These are phyloP conservation scores for Zaprionus africanus DNA, from an alignment of 1,140 invertebrate genomes.

Conservation along the genomic window DNA sequence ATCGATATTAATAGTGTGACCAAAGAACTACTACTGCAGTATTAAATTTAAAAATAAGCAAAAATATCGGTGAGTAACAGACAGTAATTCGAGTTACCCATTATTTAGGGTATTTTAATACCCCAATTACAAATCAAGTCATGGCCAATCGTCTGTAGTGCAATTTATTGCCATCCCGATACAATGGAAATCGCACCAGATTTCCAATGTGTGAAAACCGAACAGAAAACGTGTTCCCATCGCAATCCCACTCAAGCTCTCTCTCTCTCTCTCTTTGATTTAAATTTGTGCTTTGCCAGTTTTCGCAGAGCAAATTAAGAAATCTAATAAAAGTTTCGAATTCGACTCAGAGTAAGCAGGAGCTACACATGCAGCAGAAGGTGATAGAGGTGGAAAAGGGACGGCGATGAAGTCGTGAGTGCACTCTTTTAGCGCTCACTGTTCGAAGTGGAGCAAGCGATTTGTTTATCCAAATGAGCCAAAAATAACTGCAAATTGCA, in stretches of 20 bases:
- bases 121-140: background rate
- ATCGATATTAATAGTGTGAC: too few relatives aligned
- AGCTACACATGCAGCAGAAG: background rate
- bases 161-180: conserved; percentile 38
- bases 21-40: too few relatives aligned
- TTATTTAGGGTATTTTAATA: background rate
- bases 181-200: conserved; percentile 31
- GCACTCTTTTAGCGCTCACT: background rate
- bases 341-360: conserved; percentile 4
- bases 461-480: conserved; percentile 58
- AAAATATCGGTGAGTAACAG: background rate
- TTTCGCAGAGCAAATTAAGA: conserved; percentile 44
- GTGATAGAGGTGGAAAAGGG: background rate
- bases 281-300: background rate
- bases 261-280: background rate
- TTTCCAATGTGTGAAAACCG: conserved; percentile 30
- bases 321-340: conserved; percentile 57
- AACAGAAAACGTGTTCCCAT: background rate
- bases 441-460: conserved; percentile 55
- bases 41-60: too few relatives aligned
- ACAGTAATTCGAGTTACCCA: background rate
- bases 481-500: conserved; percentile 61
- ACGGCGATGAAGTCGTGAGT: background rate
- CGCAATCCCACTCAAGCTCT: background rate
- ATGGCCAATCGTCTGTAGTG: conserved; percentile 14